Percentiles rank a stretch among this genome's conserved stretches.
phyloP scores from a whole-genome alignment of 2,888 invertebrate species.

The Spisula solida region DNA sequence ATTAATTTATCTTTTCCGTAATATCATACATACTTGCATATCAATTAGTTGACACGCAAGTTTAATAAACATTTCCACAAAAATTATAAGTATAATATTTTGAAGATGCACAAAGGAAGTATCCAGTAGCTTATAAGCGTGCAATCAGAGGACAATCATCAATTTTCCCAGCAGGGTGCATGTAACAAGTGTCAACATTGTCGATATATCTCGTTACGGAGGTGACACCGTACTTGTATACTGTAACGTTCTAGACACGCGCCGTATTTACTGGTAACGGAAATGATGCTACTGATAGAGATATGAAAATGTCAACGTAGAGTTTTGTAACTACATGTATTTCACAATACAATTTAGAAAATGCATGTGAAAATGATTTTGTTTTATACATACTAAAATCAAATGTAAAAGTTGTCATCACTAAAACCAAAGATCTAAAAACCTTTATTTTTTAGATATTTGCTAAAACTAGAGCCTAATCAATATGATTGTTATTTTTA shows the following conservation, averaged over 20 bases:
- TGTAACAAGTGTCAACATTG: not conserved
- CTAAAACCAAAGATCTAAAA: too few species aligned
- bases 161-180: not conserved
- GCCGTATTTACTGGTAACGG: not conserved
- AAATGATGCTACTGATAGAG: not conserved
- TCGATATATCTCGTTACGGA: not conserved
- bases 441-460: too few species aligned
- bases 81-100: not conserved
- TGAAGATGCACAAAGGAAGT: not conserved
- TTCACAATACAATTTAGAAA: too few species aligned
- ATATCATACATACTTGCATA: too few species aligned
- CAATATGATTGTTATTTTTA: too few species aligned
- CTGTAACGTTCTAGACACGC: not conserved
- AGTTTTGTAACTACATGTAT: too few species aligned
- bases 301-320: not conserved
- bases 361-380: too few species aligned
- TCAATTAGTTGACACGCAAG: not conserved
- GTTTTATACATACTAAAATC: too few species aligned
- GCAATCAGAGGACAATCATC: not conserved
- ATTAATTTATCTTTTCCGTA: too few species aligned
- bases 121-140: not conserved
- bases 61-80: not conserved
- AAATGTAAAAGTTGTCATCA: too few species aligned
- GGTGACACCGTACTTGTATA: constrained; percentile 1
- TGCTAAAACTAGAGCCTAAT: too few species aligned